Base-by-base conservation (phyloP, 1,140 invertebrate species). In the Reticulitermes speratus region DNA sequence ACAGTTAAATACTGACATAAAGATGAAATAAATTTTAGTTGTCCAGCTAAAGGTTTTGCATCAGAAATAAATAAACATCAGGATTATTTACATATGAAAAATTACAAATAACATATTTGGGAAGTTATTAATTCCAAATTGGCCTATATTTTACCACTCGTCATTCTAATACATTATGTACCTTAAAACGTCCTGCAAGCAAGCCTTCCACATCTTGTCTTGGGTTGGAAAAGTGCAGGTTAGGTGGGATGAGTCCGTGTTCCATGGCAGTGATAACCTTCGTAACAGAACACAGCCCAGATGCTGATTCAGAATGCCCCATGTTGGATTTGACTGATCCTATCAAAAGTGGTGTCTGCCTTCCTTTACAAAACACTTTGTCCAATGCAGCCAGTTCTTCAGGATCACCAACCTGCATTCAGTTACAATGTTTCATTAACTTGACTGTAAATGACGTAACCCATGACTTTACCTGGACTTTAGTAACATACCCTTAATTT, bases 291-390 rank as follows among this genome's bases (percentile, higher is more conserved):
- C 93, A 92, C 1, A 95, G 88, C 65, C 93, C 92, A 89, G 95
- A 94, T 6, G 94, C 93, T 44, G 95, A 93, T 90, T 96, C 95
- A 38, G 95, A 92, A 88, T 97, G 95, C 0, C 96, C 96, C 90
- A 96, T 93, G 90, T 96, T 97, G 21, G 95, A 94, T 89, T 96
- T 96, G 5, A 96, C 92, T 3, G 95, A 95, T 9, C 96, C 96
- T 87, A 97, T 93, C 11, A 94, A 89, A 11, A 97, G 91, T n/a
- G 96, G 95, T 14, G 88, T 88, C 21, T 91, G 88, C 12, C 94
- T 89, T 52, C 91, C 91, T 83, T 89, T 90, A 88, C 94, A 94
- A 89, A 95, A 94, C 30, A 94, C 91, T 84, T 94, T 91, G 52
- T 92, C 90, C 84, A 95, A 93, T 19, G 93, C 91, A 88, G 93